Conservation (phyloP, 1,140 invertebrate species). For the Orussus abietinus region DNA sequence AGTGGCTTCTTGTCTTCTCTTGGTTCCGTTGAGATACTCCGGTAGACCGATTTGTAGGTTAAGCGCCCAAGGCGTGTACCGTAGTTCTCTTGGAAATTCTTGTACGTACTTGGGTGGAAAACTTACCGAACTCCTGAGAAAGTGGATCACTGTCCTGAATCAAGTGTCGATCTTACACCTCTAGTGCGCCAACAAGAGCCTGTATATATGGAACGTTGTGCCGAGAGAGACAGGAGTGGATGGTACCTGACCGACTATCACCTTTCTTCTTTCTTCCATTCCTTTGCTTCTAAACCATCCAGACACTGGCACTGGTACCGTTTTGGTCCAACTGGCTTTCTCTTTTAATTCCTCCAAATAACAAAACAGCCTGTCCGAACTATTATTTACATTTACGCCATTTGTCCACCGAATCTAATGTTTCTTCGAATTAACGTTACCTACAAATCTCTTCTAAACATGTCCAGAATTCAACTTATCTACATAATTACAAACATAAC, state of each 20-base stretch:
- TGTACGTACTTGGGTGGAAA: conserved; percentile 28
- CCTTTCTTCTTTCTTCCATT: not conserved
- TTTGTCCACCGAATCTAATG: too few species aligned
- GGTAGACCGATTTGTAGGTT: not conserved
- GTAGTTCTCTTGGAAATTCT: conserved; percentile 13
- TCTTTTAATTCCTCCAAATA: too few species aligned
- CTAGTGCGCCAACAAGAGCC: conserved; percentile 51
- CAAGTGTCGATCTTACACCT: conserved; percentile 43
- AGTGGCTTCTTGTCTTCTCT: conserved; percentile 28
- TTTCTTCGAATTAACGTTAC: too few species aligned
- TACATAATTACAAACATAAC: too few species aligned
- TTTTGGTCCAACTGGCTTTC: too few species aligned
- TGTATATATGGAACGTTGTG: conserved; percentile 19
- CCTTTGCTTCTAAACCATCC: too few species aligned
- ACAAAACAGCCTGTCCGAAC: too few species aligned
- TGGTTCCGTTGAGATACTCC: conserved; percentile 4
- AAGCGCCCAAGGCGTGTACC: too few species aligned
- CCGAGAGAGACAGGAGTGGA: too few species aligned
- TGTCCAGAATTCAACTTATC: too few species aligned
- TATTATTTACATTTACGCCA: too few species aligned
- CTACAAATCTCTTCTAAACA: too few species aligned
- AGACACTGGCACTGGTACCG: not conserved
- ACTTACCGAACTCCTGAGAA: conserved; percentile 25
- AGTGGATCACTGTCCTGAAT: conserved; percentile 40
- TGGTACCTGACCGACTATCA: not conserved